phyloP scores from a whole-genome alignment of 2,888 invertebrate genomes.

The Leucophora obtusa region DNA sequence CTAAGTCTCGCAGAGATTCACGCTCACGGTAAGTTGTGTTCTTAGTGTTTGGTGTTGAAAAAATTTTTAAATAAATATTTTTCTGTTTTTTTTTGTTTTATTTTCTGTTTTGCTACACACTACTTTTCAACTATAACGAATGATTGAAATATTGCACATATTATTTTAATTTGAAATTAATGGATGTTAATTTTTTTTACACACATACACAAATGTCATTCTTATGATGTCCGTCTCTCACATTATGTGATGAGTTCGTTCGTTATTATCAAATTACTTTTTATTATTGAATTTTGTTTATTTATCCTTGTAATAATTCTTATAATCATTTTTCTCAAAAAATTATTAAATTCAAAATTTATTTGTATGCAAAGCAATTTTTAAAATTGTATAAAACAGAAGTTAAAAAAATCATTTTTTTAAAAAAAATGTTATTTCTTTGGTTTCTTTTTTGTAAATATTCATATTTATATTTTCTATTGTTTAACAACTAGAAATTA shows the following conservation, averaged over 20 bases:
- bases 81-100: conserved; percentile 62
- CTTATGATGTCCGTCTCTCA: conserved; percentile 48
- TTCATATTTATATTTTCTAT: background rate
- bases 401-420: conserved; percentile 32
- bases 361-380: conserved; percentile 26
- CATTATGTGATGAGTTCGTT: conserved; percentile 56
- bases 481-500: too few relatives aligned
- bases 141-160: background rate
- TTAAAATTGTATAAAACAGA: conserved; percentile 24
- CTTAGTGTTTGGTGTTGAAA: background rate
- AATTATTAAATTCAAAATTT: conserved; percentile 20
- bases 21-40: conserved; percentile 78
- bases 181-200: conserved; percentile 27
- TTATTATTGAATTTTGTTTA: conserved; percentile 8
- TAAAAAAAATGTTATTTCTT: background rate
- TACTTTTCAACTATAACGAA: conserved; percentile 3
- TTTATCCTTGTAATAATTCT: background rate
- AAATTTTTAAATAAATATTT: conserved; percentile 52
- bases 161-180: conserved; percentile 45
- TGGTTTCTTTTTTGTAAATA: background rate
- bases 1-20: conserved; percentile 80
- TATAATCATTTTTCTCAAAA: too few relatives aligned
- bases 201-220: conserved; percentile 25
- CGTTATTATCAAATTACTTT: conserved; percentile 42
- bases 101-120: conserved; percentile 63